These are phyloP conservation scores for Psammodynastes pulverulentus DNA, from an alignment of 2,113 vertebrate species.

Conservation along the genomic window DNA sequence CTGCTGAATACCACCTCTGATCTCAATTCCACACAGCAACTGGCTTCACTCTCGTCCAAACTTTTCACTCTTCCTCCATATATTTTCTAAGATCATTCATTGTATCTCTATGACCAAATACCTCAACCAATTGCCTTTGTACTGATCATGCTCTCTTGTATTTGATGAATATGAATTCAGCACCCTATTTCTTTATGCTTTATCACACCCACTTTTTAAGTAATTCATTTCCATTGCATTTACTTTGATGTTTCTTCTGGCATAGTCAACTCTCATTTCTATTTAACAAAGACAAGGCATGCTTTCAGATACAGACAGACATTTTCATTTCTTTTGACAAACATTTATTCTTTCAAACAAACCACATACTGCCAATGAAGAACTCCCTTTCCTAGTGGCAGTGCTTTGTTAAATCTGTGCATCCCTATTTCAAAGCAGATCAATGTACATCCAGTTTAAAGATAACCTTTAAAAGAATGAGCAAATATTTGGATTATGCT, in stretches of 20 bases:
- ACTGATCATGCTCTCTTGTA: background rate
- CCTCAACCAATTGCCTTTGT: background rate
- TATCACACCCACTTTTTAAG: background rate
- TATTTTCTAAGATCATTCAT: background rate
- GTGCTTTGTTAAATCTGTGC: background rate
- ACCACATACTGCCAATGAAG: background rate
- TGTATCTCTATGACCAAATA: background rate
- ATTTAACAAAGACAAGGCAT: background rate
- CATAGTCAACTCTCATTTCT: background rate
- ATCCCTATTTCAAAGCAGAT: background rate
- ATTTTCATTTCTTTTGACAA: background rate
- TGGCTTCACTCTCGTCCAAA: background rate
- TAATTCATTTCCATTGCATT: background rate
- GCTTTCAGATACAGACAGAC: background rate
- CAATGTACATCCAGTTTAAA: background rate
- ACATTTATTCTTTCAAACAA: background rate
- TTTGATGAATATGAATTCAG: background rate
- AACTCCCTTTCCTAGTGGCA: background rate
- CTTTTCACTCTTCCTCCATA: background rate
- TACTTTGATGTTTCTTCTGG: background rate
- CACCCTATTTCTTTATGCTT: background rate
- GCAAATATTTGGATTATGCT: background rate
- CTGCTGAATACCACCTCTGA: too few relatives aligned
- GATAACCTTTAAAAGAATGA: background rate
- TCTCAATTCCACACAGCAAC: background rate